Evolutionary conservation across 2,113 vertebrate species (phyloP).

Genomic region (Pongo pygmaeus): DNA sequence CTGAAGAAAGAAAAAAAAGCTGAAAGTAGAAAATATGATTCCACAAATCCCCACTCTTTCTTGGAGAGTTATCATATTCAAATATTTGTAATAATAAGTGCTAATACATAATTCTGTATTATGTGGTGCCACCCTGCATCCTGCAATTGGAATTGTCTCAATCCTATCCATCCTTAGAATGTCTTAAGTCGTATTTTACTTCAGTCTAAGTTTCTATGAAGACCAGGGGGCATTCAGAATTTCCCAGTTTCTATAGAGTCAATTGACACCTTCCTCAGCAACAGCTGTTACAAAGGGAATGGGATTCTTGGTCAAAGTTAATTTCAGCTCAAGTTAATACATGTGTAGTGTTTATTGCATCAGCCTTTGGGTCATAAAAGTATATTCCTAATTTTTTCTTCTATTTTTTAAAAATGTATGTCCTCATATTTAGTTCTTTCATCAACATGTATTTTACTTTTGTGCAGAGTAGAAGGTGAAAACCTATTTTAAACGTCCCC

Average conservation of each 20-base stretch:
- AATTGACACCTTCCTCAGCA: neutral
- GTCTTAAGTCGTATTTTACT: neutral
- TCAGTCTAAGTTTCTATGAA: neutral
- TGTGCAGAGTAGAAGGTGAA: neutral
- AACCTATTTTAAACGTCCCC: neutral
- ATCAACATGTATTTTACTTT: neutral
- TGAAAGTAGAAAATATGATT: neutral
- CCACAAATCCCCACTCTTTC: neutral
- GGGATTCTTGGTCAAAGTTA: neutral
- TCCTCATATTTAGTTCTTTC: neutral
- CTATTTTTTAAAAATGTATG: neutral
- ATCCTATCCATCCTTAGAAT: neutral
- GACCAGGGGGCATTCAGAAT: neutral
- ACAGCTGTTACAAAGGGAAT: neutral
- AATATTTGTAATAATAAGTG: neutral
- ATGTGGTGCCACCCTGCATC: neutral
- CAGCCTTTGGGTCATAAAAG: neutral
- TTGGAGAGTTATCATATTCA: neutral
- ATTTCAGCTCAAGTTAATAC: neutral
- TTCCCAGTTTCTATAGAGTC: neutral
- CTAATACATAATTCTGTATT: neutral
- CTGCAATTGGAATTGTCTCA: neutral
- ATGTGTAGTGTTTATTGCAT: neutral
- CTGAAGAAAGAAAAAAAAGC: neutral
- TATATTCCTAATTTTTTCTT: neutral